Evolutionary conservation across 2,888 invertebrate genomes (phyloP).

Genomic region (Falcaria lacertinaria): DNA sequence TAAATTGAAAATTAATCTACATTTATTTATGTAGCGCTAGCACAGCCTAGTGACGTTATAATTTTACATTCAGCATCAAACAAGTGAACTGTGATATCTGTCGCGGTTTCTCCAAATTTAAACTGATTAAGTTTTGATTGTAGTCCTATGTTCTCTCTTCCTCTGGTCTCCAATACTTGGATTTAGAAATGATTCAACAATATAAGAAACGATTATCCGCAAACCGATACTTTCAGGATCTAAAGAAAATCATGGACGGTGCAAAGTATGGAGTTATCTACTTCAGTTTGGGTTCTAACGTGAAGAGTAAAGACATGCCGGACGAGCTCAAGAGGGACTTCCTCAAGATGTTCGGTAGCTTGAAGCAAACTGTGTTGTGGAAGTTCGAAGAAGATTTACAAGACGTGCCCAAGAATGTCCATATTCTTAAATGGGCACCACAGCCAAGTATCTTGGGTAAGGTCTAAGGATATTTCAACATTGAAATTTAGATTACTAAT

Average conservation of each 20-base stretch:
- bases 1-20: too few species aligned
- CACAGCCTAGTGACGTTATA: too few species aligned
- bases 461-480: not conserved
- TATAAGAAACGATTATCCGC: constrained; percentile 4
- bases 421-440: constrained; percentile 61
- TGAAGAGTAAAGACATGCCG: constrained; percentile 52
- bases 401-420: constrained; percentile 56
- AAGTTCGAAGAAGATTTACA: constrained; percentile 56
- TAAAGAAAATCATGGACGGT: constrained; percentile 56
- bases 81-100: too few species aligned
- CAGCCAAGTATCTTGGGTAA: constrained; percentile 52
- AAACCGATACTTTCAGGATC: constrained; percentile 35
- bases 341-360: constrained; percentile 47
- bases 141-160: too few species aligned
- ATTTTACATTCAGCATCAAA: too few species aligned
- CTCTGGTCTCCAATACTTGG: too few species aligned
- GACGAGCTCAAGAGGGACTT: constrained; percentile 38
- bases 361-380: constrained; percentile 73
- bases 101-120: too few species aligned
- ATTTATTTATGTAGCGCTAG: too few species aligned
- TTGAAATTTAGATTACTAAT: too few species aligned
- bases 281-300: constrained; percentile 71
- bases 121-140: too few species aligned
- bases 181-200: not conserved
- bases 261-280: constrained; percentile 66